Conservation (phyloP, 2,888 invertebrate species). For the Lydus trimaculatus region DNA sequence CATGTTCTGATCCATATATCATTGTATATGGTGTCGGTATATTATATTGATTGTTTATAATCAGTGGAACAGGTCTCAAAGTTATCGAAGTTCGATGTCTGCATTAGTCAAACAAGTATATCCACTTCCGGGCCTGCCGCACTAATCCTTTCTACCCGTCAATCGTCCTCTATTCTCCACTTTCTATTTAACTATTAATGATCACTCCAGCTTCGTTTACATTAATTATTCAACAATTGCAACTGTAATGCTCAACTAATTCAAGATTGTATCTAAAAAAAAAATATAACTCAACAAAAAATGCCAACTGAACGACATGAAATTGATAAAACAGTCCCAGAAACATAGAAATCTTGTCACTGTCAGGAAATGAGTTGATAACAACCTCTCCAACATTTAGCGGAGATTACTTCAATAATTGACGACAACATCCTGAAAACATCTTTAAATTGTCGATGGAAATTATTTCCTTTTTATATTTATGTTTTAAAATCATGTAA, state of each 20-base stretch:
- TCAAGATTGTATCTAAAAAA: background rate
- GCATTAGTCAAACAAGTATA: constrained; percentile 56
- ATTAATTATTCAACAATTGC: constrained; percentile 29
- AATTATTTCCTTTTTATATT: constrained; percentile 37
- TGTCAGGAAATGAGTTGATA: constrained; percentile 41
- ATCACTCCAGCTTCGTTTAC: constrained; percentile 28
- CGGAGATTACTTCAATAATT: constrained; percentile 30
- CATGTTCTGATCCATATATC: background rate
- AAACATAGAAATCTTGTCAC: constrained; percentile 40
- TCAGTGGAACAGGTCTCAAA: constrained; percentile 31
- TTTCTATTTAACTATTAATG: constrained; percentile 48
- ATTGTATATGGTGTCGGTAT: no score
- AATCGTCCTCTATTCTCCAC: constrained; percentile 21
- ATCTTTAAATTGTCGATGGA: constrained; percentile 34
- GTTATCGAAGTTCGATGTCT: constrained; percentile 54
- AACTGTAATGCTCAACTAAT: constrained; percentile 2
- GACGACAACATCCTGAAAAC: constrained; percentile 33
- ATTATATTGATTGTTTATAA: background rate
- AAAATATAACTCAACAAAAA: no score
- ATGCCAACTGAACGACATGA: constrained; percentile 3
- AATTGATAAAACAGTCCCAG: constrained; percentile 37
- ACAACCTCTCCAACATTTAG: constrained; percentile 22
- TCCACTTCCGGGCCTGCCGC: constrained; percentile 53
- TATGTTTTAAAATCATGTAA: constrained; percentile 14
- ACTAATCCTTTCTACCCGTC: constrained; percentile 48